A percentile compares a stretch with the other conserved stretches of the same genome.
phyloP scores from a whole-genome alignment of 2,797 vertebrate species.

The Onychomys leucogaster region DNA sequence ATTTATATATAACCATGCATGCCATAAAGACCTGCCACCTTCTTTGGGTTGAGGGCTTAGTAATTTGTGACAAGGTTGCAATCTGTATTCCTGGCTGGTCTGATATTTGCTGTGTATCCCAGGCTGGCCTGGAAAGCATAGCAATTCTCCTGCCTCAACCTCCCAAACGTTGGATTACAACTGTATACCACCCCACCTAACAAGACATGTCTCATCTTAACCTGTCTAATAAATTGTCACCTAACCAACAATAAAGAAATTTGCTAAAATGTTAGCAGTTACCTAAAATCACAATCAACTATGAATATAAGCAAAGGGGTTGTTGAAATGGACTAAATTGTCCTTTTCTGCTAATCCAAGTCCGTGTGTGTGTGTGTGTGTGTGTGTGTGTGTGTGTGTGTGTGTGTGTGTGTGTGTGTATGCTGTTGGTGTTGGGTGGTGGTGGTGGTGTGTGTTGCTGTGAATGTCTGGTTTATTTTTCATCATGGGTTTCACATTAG shows the following conservation, averaged over 20 bases:
- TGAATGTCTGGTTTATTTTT: neutral
- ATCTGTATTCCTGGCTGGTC: neutral
- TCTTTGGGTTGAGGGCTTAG: neutral
- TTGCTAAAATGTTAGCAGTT: slow-evolving; percentile 17
- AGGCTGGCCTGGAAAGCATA: neutral
- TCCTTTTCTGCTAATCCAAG: neutral
- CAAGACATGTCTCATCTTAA: neutral
- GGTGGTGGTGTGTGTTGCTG: too few species aligned
- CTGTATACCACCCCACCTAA: neutral
- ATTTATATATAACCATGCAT: slow-evolving; percentile 4
- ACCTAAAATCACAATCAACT: slow-evolving; percentile 22
- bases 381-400: neutral
- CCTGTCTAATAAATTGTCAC: neutral
- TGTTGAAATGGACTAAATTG: slow-evolving; percentile 5
- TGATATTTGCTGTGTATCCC: neutral
- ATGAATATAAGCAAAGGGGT: slow-evolving; percentile 5
- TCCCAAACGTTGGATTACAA: neutral
- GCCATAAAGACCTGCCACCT: slow-evolving; percentile 1
- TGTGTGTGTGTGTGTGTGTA: neutral
- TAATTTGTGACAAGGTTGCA: neutral
- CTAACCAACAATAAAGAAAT: neutral
- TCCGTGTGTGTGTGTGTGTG: neutral
- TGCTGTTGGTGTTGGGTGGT: neutral
- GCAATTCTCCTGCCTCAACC: neutral
- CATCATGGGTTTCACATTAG: slow-evolving; percentile 29